A percentile compares a stretch with the other conserved stretches of the same genome.
These are phyloP conservation scores for Oenanthe oenanthe DNA, from an alignment of 2,113 vertebrate genomes.

Conservation along the genomic window DNA sequence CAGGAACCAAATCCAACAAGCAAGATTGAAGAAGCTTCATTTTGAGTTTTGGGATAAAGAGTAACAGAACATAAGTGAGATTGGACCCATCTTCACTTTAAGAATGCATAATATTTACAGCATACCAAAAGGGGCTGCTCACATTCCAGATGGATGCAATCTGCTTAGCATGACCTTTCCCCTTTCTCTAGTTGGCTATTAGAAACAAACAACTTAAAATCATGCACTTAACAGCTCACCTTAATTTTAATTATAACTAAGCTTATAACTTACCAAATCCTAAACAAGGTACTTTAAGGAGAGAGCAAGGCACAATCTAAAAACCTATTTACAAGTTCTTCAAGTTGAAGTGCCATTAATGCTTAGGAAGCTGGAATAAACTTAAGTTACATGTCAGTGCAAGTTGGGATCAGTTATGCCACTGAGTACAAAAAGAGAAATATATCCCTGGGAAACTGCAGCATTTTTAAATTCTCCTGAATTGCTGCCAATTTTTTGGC, in stretches of 20 bases:
- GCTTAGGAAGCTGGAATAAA: not conserved
- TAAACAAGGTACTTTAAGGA: not conserved
- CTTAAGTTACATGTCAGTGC: not conserved
- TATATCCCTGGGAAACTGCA: not conserved
- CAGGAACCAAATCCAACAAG: not conserved
- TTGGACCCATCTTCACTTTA: not conserved
- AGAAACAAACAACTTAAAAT: not conserved
- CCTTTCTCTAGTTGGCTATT: not conserved
- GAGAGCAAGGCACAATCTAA: not conserved
- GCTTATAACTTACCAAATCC: not conserved
- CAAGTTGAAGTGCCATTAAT: not conserved
- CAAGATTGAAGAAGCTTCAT: not conserved
- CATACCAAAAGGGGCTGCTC: not conserved
- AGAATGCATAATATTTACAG: not conserved
- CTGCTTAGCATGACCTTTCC: not conserved
- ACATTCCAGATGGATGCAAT: not conserved
- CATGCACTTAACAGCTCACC: not conserved
- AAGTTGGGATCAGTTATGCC: not conserved
- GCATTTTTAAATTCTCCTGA: not conserved
- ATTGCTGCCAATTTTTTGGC: not conserved
- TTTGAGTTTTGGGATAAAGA: not conserved
- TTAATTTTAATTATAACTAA: not conserved
- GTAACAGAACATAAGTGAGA: not conserved
- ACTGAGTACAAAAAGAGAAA: not conserved
- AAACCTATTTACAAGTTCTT: not conserved